Evolutionary conservation across 2,113 vertebrate genomes (phyloP).

Genomic region (Sigmodon hispidus): DNA sequence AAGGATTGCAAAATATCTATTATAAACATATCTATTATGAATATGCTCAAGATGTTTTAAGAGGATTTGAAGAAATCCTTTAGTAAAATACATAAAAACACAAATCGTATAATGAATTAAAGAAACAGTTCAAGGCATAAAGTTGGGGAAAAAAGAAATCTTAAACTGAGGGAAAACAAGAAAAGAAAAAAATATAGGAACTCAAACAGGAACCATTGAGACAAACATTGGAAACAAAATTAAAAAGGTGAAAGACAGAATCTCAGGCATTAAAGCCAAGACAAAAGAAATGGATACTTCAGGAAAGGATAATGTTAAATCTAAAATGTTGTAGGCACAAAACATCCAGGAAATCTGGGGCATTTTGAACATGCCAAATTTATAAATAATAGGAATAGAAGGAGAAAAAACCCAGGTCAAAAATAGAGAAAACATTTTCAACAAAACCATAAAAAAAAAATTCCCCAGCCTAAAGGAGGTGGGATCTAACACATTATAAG

Average conservation of each 20-base stretch:
- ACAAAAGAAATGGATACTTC: neutral
- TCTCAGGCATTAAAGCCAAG: neutral
- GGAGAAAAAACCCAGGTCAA: neutral
- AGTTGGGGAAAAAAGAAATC: neutral
- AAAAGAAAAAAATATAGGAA: neutral
- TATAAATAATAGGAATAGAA: neutral
- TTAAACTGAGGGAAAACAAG: neutral
- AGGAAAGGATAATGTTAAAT: neutral
- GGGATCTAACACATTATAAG: neutral
- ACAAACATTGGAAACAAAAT: neutral
- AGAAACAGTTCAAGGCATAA: neutral
- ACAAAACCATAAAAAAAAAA: neutral
- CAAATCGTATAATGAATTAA: neutral
- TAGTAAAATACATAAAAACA: neutral
- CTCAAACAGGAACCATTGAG: neutral
- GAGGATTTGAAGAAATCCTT: neutral
- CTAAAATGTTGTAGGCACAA: neutral
- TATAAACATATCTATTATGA: no score
- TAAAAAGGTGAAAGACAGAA: neutral
- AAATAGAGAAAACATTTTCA: neutral
- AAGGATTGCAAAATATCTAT: neutral
- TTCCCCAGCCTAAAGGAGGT: neutral
- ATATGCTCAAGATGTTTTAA: neutral
- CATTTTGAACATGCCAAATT: neutral
- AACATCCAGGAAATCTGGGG: neutral